Conservation (phyloP, 2,113 vertebrate genomes). For the Pollachius pollachius region DNA sequence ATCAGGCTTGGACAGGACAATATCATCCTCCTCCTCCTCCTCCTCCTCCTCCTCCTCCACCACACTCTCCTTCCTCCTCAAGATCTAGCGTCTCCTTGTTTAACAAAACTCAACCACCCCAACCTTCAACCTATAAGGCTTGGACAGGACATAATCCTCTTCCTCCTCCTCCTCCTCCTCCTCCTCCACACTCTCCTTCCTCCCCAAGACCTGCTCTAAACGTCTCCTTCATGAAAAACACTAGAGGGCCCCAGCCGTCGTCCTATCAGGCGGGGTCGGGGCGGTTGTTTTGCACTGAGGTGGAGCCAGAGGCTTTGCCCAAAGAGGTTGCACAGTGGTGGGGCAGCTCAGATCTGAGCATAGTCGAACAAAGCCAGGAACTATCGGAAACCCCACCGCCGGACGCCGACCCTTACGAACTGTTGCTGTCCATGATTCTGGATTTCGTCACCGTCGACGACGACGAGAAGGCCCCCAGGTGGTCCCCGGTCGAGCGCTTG, state of each 20-base stretch:
- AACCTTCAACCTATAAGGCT: too few relatives aligned
- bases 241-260: too few relatives aligned
- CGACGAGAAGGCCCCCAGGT: conserved; percentile 35
- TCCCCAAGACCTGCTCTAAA: too few relatives aligned
- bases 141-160: conserved; percentile 10
- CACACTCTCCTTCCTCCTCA: too few relatives aligned
- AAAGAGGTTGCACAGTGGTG: conserved; percentile 11
- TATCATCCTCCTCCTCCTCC: too few relatives aligned
- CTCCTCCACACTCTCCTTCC: conserved; percentile 41
- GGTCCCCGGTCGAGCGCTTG: conserved; percentile 6
- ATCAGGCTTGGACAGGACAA: too few relatives aligned
- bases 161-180: conserved; percentile 31
- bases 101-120: too few relatives aligned
- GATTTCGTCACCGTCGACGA: conserved; percentile 26
- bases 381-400: conserved; percentile 13
- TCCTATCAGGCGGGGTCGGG: too few relatives aligned
- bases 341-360: background rate
- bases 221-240: too few relatives aligned
- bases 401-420: conserved; percentile 59
- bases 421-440: conserved; percentile 49
- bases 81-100: too few relatives aligned
- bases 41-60: too few relatives aligned
- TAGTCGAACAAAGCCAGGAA: conserved; percentile 13
- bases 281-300: background rate
- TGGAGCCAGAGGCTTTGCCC: conserved; percentile 16